Conservation (phyloP, 1,140 invertebrate species). For the Panonychus citri region DNA sequence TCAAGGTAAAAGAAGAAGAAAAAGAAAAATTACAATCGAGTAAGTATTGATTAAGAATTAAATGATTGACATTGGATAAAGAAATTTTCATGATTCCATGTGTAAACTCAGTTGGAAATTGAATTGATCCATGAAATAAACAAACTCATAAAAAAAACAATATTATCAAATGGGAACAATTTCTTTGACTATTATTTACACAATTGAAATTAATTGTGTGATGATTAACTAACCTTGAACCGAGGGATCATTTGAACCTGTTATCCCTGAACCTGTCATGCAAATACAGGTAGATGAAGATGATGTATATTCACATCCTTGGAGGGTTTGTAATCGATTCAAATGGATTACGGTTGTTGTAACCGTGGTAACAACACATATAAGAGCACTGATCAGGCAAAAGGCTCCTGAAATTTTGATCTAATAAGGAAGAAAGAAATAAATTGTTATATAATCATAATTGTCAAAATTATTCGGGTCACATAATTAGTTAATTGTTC, state of each 20-base stretch:
- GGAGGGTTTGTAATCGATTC: constrained; percentile 58
- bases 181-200: too few relatives aligned
- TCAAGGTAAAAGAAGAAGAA: neutral
- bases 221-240: too few relatives aligned
- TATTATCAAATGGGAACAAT: too few relatives aligned
- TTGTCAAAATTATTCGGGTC: neutral
- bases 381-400: constrained; percentile 52
- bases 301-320: constrained; percentile 60
- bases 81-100: neutral
- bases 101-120: too few relatives aligned
- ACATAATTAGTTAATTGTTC: too few relatives aligned
- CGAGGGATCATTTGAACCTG: too few relatives aligned
- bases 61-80: too few relatives aligned
- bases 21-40: too few relatives aligned
- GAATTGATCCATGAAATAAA: too few relatives aligned
- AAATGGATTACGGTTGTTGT: constrained; percentile 80
- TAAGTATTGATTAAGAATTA: too few relatives aligned
- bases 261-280: constrained; percentile 16
- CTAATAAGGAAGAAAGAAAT: constrained; percentile 25
- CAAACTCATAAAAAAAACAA: too few relatives aligned
- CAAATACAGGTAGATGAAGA: constrained; percentile 50
- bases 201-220: too few relatives aligned
- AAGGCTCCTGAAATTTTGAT: constrained; percentile 63
- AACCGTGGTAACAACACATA: constrained; percentile 60
- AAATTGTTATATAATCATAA: neutral